Evolutionary conservation across 1,140 invertebrate genomes (phyloP), one percentile per base, ranked within the genome.

Genomic region (Atta cephalotes): DNA sequence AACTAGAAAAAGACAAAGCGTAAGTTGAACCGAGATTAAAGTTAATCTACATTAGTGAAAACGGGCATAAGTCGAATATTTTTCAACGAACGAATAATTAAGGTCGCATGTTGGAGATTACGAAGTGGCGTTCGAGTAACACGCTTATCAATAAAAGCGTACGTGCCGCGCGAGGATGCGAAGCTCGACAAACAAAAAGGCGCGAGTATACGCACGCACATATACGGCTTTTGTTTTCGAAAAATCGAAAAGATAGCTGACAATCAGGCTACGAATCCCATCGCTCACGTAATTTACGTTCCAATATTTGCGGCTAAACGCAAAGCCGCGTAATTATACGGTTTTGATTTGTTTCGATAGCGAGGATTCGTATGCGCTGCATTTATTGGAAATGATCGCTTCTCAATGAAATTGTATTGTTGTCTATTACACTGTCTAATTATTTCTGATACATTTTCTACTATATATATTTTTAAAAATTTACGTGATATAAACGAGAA

Each of bases 81-180:
- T 28, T 4, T 63, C n/a, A 16, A 2, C 65, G 39, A 77, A 66
- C 74, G 14, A 86, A 89, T 89, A 86, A 89, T 89, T 77, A 81
- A 89, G 31, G 31, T 77, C 45, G 60, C 39, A 70, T 58, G 70
- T 18, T 25, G 12, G 39, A 89, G 77, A 79, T 89, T 74, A 68
- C 80, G 25, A 51, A 18, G 45, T 25, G 25, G 35, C 35, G 66
- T 66, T n/a, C 45, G 21, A 49, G 63, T 72, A 89, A 88, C 25
- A 58, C 45, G 66, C 31, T 80, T 88, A 77, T 80, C 87, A 81
- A 86, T 80, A 88, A 86, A 85, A 88, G 62, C 35, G 31, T 77
- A 88, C 71, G 71, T 53, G 45, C 35, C 35, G 35, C 21, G 39
- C 39, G n/a, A 85, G 56, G 82, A 88, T 70, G 49, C 71, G 74